Evolutionary conservation across 2,113 vertebrate genomes (phyloP), one percentile per base, ranked within the genome.

Genomic region (Calonectris borealis): DNA sequence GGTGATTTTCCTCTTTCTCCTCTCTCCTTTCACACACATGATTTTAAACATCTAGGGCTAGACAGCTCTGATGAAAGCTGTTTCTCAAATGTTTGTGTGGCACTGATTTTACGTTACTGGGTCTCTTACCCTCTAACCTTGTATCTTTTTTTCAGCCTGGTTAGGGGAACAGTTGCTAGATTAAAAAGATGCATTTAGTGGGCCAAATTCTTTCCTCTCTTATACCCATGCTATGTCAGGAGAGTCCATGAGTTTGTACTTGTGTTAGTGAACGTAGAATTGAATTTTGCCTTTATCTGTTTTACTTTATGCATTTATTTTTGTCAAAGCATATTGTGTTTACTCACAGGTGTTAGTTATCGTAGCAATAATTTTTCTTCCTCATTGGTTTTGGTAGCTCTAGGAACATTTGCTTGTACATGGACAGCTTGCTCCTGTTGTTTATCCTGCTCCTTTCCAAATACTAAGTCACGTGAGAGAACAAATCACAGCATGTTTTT

Each of bases 1-100:
- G 52, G 29, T 83, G 86, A 82, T 93, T 97, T 95, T 95, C 70
- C 12, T 86, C 70, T 92, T 91, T 94, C 32, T 70, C 22, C 36
- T 90, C 77, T 88, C 34, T 88, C 22, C 46, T 91, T 92, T 89
- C 66, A 77, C n/a, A 57, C 17, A 83, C 73, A 82, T 32, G 16
- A 93, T 79, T 94, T 95, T 94, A 91, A 87, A 65, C 24, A 42
- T 93, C 49, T 73, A 73, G 76, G 60, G 65, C 62, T 62, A 86
- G 84, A 62, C 51, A 58, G 62, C 75, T 95, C 61, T 36, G 42
- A 73, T 54, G 75, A 80, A 86, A 93, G 49, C 57, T 85, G 64
- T 85, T 96, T 90, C 84, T 95, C 81, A 93, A 85, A 80, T 90
- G 32, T 83, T 92, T 86, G 49, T 36, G 42, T 68, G 75, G 38